Evolutionary conservation across 2,888 invertebrate genomes (phyloP).

Genomic region (Autographa pulchrina): DNA sequence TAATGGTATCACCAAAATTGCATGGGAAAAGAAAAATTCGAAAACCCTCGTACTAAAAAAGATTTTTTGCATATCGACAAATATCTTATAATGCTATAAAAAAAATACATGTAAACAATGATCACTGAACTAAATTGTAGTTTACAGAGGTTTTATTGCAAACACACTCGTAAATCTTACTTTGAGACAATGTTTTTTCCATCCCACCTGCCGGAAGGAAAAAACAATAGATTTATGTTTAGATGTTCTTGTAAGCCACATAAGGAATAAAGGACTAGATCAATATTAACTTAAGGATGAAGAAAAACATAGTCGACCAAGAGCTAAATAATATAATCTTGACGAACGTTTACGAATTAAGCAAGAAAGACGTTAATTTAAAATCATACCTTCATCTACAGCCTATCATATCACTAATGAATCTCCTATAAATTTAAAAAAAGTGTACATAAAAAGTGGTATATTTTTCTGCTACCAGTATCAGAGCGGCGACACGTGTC

Average conservation of each 20-base stretch:
- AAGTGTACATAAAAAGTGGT: too few relatives aligned
- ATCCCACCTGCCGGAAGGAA: neutral
- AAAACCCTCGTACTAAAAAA: neutral
- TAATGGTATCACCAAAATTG: neutral
- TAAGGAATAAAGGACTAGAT: too few relatives aligned
- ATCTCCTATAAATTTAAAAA: too few relatives aligned
- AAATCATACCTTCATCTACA: too few relatives aligned
- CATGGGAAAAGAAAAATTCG: too few relatives aligned
- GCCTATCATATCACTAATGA: too few relatives aligned
- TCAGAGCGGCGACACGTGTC: constrained; percentile 61
- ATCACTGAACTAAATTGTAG: constrained; percentile 4
- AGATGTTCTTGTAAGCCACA: neutral
- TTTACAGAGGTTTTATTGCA: neutral
- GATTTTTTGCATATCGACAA: neutral
- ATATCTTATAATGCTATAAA: too few relatives aligned
- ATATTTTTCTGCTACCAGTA: constrained; percentile 33
- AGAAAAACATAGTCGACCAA: too few relatives aligned
- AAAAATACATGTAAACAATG: neutral
- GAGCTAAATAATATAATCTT: too few relatives aligned
- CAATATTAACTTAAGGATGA: too few relatives aligned
- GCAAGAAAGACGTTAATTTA: too few relatives aligned
- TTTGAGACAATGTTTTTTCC: constrained; percentile 1
- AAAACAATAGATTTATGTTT: neutral
- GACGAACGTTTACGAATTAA: too few relatives aligned
- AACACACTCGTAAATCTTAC: constrained; percentile 1